Evolutionary conservation across 2,113 vertebrate genomes (phyloP), one percentile per base, ranked within the genome.

Genomic region (Coptodon rendalli): DNA sequence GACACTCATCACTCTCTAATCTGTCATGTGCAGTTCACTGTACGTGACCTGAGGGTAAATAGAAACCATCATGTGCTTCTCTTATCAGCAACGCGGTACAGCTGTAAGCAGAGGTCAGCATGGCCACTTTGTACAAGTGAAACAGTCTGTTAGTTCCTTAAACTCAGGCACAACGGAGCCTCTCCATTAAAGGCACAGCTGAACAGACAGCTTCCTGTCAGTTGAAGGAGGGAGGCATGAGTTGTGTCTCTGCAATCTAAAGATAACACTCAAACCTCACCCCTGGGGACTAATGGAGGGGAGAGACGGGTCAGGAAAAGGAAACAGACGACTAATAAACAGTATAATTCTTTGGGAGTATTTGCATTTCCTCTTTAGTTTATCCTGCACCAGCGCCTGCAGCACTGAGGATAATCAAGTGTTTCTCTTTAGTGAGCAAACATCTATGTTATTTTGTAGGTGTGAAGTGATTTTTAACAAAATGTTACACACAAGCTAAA

Each of bases 201-300:
- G n/a, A 83, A 34, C 76, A 81, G 83, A 92, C 63, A 68, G 79
- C 76, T 94, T 95, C 94, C 94, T 95, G 94, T 89, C 90, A 81
- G 86, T 87, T 84, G 56, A 45, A 80, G 34, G 71, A 36, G 82
- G 82, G 68, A 40, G 83, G 76, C 19, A 29, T 17, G 86, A 86
- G 89, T 59, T 22, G 71, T 73, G 80, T 85, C 68, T 87, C 91
- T 96, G 96, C 89, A 84, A 68, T 56, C 19, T 50, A 54, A 83
- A 96, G 96, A 97, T 96, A 96, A 95, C 91, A 57, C 83, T 82
- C 48, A 34, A 84, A 76, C 91, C 76, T 89, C 83, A 57, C 93
- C 89, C 86, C 31, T 34, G 79, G 83, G 83, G 83, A 89, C 27
- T 59, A 9, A 24, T n/a, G 8, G 79, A 82, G 89, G 82, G 86